phyloP scores from a whole-genome alignment of 64 coral and sea anemone species.

The Montipora cactus region DNA sequence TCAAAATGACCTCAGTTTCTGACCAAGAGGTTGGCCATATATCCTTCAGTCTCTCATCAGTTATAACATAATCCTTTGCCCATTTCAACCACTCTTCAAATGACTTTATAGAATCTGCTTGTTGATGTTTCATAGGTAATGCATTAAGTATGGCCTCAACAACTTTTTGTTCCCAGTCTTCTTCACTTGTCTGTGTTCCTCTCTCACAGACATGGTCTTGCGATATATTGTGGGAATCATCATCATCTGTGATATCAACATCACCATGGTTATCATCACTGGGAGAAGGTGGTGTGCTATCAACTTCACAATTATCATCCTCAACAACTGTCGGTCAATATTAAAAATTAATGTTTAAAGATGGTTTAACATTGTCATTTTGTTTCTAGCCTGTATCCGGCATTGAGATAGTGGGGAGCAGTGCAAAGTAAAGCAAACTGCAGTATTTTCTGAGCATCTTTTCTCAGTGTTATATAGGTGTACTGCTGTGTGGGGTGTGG shows the following conservation, averaged over 20 bases:
- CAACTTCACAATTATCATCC: conserved; percentile 29
- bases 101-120: conserved; percentile 59
- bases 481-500: background rate
- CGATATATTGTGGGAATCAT: background rate
- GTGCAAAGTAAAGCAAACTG: background rate
- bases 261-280: conserved; percentile 18
- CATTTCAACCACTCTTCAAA: conserved; percentile 65
- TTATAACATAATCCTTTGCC: conserved; percentile 67
- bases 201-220: background rate
- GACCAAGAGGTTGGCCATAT: conserved; percentile 62
- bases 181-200: conserved; percentile 40
- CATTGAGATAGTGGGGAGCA: background rate
- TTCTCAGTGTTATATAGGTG: background rate
- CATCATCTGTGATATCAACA: background rate
- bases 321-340: background rate
- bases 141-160: conserved; percentile 58
- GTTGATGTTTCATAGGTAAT: conserved; percentile 59
- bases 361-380: background rate
- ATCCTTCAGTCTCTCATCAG: conserved; percentile 50
- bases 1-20: conserved; percentile 16
- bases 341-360: background rate
- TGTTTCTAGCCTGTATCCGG: background rate
- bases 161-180: conserved; percentile 49
- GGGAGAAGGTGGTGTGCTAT: background rate
- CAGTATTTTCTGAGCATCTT: conserved; percentile 7